Evolutionary conservation across 2,888 invertebrate species (phyloP).

Genomic region (Epiblema foenella): DNA sequence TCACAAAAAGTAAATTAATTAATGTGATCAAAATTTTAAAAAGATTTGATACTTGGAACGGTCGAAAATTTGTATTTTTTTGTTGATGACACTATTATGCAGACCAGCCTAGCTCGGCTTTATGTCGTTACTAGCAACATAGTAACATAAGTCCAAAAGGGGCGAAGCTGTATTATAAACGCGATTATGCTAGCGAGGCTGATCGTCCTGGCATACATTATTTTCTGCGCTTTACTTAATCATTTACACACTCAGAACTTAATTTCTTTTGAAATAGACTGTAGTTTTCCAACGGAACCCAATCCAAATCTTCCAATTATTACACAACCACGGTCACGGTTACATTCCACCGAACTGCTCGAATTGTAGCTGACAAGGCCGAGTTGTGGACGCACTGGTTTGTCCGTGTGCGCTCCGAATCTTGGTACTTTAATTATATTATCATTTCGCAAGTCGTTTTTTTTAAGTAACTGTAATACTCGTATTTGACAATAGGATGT

Average conservation of each 20-base stretch:
- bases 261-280: not conserved
- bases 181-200: no score
- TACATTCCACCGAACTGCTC: slow-evolving; percentile 65
- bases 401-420: slow-evolving; percentile 24
- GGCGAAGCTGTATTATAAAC: no score
- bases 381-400: slow-evolving; percentile 41
- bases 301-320: slow-evolving; percentile 36
- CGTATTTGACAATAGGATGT: not conserved
- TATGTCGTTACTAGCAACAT: no score
- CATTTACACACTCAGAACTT: not conserved
- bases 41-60: no score
- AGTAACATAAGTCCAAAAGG: no score
- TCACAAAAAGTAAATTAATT: no score
- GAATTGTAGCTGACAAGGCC: slow-evolving; percentile 65
- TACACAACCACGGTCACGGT: slow-evolving; percentile 64
- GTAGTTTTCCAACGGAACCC: slow-evolving; percentile 4
- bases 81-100: no score
- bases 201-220: no score
- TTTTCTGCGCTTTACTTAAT: no score
- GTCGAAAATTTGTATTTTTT: no score
- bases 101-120: no score
- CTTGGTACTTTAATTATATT: slow-evolving; percentile 10
- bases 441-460: slow-evolving; percentile 26
- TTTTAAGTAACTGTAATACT: not conserved
- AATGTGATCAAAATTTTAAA: no score